Evolutionary conservation across 2,888 invertebrate genomes (phyloP), one percentile per base, ranked within the genome.

Genomic region (Oligia strigilis): DNA sequence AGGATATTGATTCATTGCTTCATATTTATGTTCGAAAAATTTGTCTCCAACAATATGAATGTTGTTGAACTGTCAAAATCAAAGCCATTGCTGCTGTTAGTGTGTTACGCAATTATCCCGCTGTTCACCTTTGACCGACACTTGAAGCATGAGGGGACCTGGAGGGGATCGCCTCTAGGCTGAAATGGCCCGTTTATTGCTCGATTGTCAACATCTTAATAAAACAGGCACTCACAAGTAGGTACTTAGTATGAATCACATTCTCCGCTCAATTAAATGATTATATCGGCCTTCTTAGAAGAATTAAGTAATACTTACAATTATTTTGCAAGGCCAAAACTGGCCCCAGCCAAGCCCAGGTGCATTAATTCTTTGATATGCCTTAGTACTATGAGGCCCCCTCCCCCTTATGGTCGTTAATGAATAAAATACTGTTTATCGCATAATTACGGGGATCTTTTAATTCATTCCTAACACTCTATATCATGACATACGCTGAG

Each of bases 161-260:
- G 14, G n/a, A 52, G n/a, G 11, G 49, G 69, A n/a, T n/a, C 17
- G 19, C 8, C 40, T n/a, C 46, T 23, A 23, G 19, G 52, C n/a
- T 69, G 29, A 49, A 23, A 49, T 49, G 17, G 49, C 29, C 17
- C 23, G 3, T 55, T 77, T 52, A 71, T 66, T 29, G 29, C 17
- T 67, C 49, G 66, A 66, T 75, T 64, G 64, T 72, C 80, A 84
- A 79, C 49, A 72, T 74, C 58, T 71, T 71, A 70, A 84, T 71
- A 19, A 55, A 72, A 72, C 69, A 75, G n/a, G 13, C 36, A 43
- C 9, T 40, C 52, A 66, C 55, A 64, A 81, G 62, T 29, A 29
- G 29, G 29, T 64, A 72, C 23, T 19, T 58, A 40, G 62, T 36
- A 67, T 83, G 67, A 72, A 78, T 78, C 84, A 72, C 19, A 78